Conservation (phyloP, 2,113 vertebrate species). For the Silurus meridionalis region DNA sequence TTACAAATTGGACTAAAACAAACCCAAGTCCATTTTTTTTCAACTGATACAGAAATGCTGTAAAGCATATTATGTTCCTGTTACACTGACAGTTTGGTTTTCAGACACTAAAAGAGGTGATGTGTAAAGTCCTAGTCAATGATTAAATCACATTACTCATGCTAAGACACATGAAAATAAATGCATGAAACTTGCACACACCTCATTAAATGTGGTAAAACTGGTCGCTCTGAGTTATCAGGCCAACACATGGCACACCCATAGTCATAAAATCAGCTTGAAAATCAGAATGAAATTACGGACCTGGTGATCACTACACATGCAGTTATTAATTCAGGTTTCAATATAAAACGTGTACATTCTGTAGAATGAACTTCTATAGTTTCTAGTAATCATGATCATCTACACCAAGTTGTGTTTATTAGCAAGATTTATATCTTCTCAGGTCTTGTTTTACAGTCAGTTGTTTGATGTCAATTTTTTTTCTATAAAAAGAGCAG, state of each 20-base stretch:
- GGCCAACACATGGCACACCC: conserved; percentile 37
- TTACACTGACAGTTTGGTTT: background rate
- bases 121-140: background rate
- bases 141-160: background rate
- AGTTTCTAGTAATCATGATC: background rate
- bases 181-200: background rate
- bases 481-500: background rate
- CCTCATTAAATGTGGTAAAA: conserved; percentile 29
- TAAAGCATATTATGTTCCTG: background rate
- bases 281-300: background rate
- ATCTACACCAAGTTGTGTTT: background rate
- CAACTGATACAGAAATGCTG: background rate
- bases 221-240: conserved; percentile 31
- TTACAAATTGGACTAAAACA: background rate
- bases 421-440: background rate
- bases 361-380: background rate
- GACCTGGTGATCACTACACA: background rate
- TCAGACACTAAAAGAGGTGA: background rate
- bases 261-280: background rate
- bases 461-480: background rate
- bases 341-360: background rate
- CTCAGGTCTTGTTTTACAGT: background rate
- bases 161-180: background rate
- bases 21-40: background rate
- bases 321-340: background rate